Base-by-base conservation (phyloP, 1,140 invertebrate genomes). In the Potamilus streckersoni region DNA sequence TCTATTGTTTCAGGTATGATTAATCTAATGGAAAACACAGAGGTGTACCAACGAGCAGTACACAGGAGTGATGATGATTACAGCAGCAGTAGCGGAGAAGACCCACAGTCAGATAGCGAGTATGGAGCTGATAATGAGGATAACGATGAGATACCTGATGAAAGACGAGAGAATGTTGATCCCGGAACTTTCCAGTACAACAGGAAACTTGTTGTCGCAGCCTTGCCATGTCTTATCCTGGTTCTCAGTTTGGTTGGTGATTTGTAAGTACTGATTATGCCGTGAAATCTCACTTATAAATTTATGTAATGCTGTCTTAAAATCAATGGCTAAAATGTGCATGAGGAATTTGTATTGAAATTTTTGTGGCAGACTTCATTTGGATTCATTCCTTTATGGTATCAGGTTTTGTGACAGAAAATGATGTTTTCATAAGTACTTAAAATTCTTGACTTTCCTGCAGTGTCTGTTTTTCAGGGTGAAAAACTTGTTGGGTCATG, bases 231-330 rank as follows among this genome's bases (percentile, higher is more conserved):
- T 72, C 65, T 71, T 8, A 20, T 77, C 12, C 72, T 77, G 75
- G 69, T 77, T 5, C 60, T 77, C 65, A 77, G 70, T n/a, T 59
- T 77, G 59, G 75, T 77, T 61, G 75, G 75, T n/a, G 75, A 77
- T 69, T 62, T 77, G 75, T 77, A 55, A 68, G 70, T 67, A 57
- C n/a, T 67, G 38, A 49, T 49, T 49, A 8, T 11, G 11, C 38
- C 2, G 6, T 49, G 38, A 49, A 49, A 49, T 49, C 38, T 49
- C 0, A 1, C 38, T 8, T 38, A 11, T 49, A 49, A 49, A 4
- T 49, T 49, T 49, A 49, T 49, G 6, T 49, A 0, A 49, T 49
- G 38, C 38, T 8, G 38, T 49, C 11, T 49, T 4, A 49, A 49
- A 49, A 49, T 49, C 38, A 49, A 49, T 8, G 38, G 11, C 38